phyloP scores from a whole-genome alignment of 2,113 vertebrate species.

The Enhydra lutris region DNA sequence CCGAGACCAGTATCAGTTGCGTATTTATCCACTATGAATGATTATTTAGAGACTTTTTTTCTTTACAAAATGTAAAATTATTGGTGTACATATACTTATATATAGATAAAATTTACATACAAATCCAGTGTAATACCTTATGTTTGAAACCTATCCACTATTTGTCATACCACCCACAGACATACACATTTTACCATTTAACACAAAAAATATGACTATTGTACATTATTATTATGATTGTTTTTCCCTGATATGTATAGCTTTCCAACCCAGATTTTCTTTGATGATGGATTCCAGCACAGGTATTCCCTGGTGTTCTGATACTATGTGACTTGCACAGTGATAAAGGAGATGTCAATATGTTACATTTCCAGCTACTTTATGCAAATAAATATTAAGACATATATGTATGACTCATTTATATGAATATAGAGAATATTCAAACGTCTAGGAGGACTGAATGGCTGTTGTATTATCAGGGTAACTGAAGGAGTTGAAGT shows the following conservation, averaged over 20 bases:
- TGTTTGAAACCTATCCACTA: background rate
- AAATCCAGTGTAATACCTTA: background rate
- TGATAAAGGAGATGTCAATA: background rate
- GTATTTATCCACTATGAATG: background rate
- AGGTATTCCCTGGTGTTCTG: background rate
- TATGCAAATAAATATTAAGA: background rate
- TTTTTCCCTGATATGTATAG: background rate
- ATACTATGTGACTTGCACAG: background rate
- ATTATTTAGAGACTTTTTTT: background rate
- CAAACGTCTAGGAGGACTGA: background rate
- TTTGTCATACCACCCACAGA: background rate
- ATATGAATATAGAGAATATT: background rate
- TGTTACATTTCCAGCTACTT: background rate
- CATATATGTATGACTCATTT: background rate
- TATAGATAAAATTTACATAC: background rate
- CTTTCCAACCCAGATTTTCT: background rate
- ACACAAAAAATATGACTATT: background rate
- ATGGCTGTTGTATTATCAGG: background rate
- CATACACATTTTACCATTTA: conserved; percentile 2
- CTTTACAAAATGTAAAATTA: background rate
- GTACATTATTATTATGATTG: background rate
- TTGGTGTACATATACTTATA: background rate
- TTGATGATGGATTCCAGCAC: background rate
- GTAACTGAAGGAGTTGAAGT: background rate
- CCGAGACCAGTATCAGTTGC: background rate